Base-by-base conservation (phyloP, 2,113 vertebrate genomes). In the Oryzias melastigma region DNA sequence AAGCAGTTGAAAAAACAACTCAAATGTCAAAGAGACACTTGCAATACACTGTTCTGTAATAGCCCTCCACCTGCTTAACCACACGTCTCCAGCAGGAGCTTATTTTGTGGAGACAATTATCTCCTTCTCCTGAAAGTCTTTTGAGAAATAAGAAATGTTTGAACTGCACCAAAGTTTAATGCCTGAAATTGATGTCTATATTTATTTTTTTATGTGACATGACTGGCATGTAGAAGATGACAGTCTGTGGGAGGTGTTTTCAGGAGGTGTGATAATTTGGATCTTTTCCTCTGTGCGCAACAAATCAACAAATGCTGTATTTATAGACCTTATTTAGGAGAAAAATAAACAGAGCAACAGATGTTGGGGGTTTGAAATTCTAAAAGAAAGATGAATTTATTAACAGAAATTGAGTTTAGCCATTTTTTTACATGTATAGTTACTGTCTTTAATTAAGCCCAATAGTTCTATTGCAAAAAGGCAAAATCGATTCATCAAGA, bases 161-260 rank as follows among this genome's bases (percentile, higher is more conserved):
- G 83, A 80, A 70, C 65, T 52, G 52, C 6, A 2, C 62, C 53
- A 25, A 50, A 83, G 85, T 82, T 71, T 57, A 82, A 77, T 71
- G 82, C 78, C 65, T 40, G 6, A 69, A 84, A 80, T 80, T 68
- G 41, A 80, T 81, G 71, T 80, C 54, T 68, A 75, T 80, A 71
- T 82, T 82, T 57, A 42, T 71, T 84, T 86, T 22, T 78, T 69
- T 78, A 74, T 79, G 75, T 35, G 41, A 62, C 60, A 65, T 63
- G 68, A 70, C 73, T 83, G 87, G 87, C 84, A 82, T 80, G 78
- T 83, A 75, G 71, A 86, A 89, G 85, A 87, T 83, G 78, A 77
- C 56, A 63, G 70, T 71, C 68, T 40, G 59, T 69, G 70, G 78
- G 79, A 85, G 77, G 74, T 69, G 69, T 75, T 75, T 73, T 58